These are phyloP conservation scores for Phasianus colchicus DNA, from an alignment of 2,113 vertebrate genomes.

Conservation along the genomic window DNA sequence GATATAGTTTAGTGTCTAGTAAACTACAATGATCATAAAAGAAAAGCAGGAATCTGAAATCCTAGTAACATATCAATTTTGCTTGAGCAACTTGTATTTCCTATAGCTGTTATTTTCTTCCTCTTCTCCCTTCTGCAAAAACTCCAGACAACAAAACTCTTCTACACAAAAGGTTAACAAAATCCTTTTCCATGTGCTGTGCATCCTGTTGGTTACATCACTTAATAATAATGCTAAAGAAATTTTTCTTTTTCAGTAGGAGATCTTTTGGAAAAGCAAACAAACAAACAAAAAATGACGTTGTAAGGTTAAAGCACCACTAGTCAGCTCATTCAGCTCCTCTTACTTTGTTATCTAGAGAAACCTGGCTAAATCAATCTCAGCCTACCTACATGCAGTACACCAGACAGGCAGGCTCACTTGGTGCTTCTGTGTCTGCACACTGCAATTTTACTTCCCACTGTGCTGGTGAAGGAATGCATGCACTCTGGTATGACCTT, in stretches of 20 bases:
- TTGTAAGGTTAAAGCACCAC: constrained; percentile 13
- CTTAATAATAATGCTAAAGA: neutral
- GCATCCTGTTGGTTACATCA: neutral
- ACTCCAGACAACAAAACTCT: neutral
- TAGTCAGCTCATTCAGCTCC: constrained; percentile 22
- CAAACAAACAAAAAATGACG: neutral
- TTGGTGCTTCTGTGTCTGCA: neutral
- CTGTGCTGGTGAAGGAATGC: neutral
- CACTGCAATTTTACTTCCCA: constrained; percentile 6
- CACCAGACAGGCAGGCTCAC: neutral
- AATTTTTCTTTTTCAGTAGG: constrained; percentile 2
- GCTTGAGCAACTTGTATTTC: neutral
- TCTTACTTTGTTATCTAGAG: neutral
- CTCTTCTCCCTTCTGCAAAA: constrained; percentile 23
- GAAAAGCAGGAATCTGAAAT: constrained; percentile 43
- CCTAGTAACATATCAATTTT: constrained; percentile 24
- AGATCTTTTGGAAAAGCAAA: constrained; percentile 17
- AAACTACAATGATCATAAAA: constrained; percentile 26
- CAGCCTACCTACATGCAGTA: neutral
- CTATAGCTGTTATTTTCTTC: neutral
- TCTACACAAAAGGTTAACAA: neutral
- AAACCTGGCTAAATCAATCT: constrained; percentile 16
- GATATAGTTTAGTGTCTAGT: constrained; percentile 33
- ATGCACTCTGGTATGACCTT: neutral
- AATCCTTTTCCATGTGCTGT: neutral